A percentile compares a stretch with the other conserved stretches of the same genome.
Evolutionary conservation across 2,888 invertebrate species (phyloP).

Genomic region (Lithophane semibrunnea): DNA sequence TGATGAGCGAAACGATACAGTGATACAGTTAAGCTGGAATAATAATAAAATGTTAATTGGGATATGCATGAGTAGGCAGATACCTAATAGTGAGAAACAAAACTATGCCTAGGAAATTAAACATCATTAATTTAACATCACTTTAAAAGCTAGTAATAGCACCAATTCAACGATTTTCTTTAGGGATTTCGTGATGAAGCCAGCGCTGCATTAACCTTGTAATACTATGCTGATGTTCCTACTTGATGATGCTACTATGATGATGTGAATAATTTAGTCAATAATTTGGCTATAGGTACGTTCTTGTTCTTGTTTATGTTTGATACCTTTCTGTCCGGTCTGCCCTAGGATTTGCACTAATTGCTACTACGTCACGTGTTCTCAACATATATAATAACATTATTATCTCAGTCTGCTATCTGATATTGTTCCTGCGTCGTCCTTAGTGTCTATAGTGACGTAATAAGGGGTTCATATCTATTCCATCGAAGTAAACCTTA

Average conservation of each 20-base stretch:
- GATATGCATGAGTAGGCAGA: background rate
- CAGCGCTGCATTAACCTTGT: background rate
- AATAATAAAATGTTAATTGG: conserved; percentile 1
- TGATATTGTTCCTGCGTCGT: conserved; percentile 5
- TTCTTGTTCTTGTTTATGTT: too few species aligned
- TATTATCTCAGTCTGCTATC: conserved; percentile 14
- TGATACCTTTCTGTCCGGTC: background rate
- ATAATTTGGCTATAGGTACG: background rate
- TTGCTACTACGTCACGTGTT: background rate
- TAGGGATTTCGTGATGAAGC: background rate
- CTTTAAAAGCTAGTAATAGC: background rate
- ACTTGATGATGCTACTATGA: too few species aligned
- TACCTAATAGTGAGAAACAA: conserved; percentile 5
- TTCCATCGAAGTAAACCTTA: conserved; percentile 2
- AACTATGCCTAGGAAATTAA: too few species aligned
- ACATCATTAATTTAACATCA: too few species aligned
- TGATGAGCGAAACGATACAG: background rate
- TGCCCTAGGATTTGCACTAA: background rate
- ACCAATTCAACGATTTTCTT: background rate
- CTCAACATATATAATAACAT: background rate
- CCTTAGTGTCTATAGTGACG: conserved; percentile 10
- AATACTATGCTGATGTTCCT: background rate
- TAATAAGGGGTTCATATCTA: conserved; percentile 13
- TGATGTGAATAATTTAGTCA: background rate
- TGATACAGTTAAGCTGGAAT: background rate